Base-by-base conservation (phyloP, 2,797 vertebrate species). In the Neoniphon sammara region DNA sequence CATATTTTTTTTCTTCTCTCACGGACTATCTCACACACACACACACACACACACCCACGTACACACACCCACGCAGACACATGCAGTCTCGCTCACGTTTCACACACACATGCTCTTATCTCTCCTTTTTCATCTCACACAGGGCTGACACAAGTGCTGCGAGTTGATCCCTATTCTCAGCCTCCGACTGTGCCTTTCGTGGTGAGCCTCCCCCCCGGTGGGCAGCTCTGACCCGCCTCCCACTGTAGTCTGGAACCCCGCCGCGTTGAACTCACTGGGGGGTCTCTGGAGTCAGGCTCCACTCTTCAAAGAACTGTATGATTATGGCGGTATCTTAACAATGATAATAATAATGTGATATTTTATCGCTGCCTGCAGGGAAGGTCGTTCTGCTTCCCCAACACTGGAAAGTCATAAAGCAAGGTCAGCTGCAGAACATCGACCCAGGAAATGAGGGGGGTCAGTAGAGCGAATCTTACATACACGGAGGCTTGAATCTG, bases 81-180 rank as follows among this genome's bases (percentile, higher is more conserved):
- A 27, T 27, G 25, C 25, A 4, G 25, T 27, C 25, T 27, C 25
- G 2, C 25, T 27, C 25, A 27, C 25, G 25, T 27, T 27, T 27
- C 75, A 34, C 71, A 27, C 25, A 27, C 25, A 27, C 25, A 27
- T 27, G 25, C 25, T 7, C 7, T 55, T 70, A 62, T 58, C 12
- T 10, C 31, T 50, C 55, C 30, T 53, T 30, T 49, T 70, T 85
- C 39, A 54, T 72, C 74, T 77, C 49, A 39, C 62, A n/a, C 17
- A 47, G 53, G n/a, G 52, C 59, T 31, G 62, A 39, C 73, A 70
- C 50, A 25, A 23, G 67, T 44, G 59, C 57, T 14, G 30, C 53
- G 36, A 53, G 72, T 57, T 70, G 66, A 83, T 79, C 58, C 27
- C 44, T 42, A 11, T 66, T 77, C 23, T 17, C 50, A 49, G 61